phyloP scores from a whole-genome alignment of 2,888 invertebrate species.

The Trissonchulus latispiculum region DNA sequence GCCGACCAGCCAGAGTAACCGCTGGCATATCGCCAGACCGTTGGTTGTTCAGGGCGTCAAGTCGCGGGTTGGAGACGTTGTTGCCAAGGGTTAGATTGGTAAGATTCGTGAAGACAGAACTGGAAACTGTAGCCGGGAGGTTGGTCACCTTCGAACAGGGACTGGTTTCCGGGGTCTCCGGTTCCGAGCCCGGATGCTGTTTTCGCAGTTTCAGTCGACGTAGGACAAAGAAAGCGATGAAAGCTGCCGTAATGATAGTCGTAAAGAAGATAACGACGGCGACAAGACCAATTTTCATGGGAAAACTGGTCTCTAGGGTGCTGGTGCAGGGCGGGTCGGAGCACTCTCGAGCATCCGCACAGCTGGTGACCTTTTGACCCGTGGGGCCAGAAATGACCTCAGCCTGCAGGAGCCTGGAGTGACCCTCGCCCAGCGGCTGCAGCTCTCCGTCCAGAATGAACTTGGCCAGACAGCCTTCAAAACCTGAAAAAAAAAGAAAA shows the following conservation, averaged over 20 bases:
- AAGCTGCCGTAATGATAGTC: slow-evolving; percentile 77
- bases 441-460: slow-evolving; percentile 77
- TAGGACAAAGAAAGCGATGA: slow-evolving; percentile 76
- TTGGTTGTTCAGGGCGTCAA: too few relatives aligned
- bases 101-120: neutral
- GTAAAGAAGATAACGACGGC: slow-evolving; percentile 86
- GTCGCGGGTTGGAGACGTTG: too few relatives aligned
- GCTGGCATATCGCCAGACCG: too few relatives aligned
- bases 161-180: neutral
- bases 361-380: slow-evolving; percentile 65
- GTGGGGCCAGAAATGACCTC: slow-evolving; percentile 31
- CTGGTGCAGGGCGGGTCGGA: slow-evolving; percentile 13
- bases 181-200: neutral
- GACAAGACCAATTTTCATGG: slow-evolving; percentile 72
- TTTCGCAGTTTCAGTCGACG: neutral
- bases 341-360: slow-evolving; percentile 52
- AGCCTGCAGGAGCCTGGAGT: slow-evolving; percentile 53
- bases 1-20: too few relatives aligned
- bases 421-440: slow-evolving; percentile 70
- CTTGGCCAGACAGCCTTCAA: slow-evolving; percentile 79
- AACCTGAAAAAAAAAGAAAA: slow-evolving; percentile 53
- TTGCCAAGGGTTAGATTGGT: too few relatives aligned
- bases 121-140: neutral
- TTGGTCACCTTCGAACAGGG: neutral
- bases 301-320: slow-evolving; percentile 50